A percentile compares a stretch with the other conserved stretches of the same genome.
phyloP scores from a whole-genome alignment of 2,113 vertebrate species.

The Tympanuchus pallidicinctus region DNA sequence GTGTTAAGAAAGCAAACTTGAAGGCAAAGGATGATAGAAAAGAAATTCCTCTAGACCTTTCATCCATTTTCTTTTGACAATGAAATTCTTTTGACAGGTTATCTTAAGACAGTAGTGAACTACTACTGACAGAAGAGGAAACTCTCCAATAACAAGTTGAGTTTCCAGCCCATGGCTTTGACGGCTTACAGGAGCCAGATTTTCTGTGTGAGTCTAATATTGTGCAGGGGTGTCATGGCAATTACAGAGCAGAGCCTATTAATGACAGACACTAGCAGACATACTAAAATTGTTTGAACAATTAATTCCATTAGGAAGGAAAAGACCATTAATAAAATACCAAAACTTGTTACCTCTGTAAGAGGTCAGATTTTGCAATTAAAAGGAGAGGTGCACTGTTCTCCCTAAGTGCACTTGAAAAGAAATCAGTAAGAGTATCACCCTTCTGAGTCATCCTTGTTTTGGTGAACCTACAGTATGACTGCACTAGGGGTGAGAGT shows the following conservation, averaged over 20 bases:
- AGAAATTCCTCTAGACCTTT: constrained; percentile 1
- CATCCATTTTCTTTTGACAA: not conserved
- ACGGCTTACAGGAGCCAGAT: not conserved
- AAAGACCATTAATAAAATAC: not conserved
- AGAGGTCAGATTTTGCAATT: not conserved
- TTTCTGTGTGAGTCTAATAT: not conserved
- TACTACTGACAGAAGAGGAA: not conserved
- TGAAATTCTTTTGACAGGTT: constrained; percentile 17
- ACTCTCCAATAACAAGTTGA: not conserved
- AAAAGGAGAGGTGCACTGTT: not conserved
- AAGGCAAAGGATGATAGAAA: not conserved
- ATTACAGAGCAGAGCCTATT: not conserved
- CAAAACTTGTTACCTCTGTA: not conserved
- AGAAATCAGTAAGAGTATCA: not conserved
- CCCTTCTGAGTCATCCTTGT: not conserved
- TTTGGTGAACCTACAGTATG: accelerated
- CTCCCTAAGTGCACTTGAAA: not conserved
- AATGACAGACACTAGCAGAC: not conserved
- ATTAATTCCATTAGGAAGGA: not conserved
- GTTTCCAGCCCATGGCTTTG: not conserved
- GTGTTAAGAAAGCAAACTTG: not conserved
- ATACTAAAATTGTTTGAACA: not conserved
- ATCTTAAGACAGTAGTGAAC: not conserved
- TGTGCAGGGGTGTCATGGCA: not conserved
- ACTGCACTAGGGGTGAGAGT: not conserved